phyloP scores from a whole-genome alignment of 2,888 invertebrate genomes.

The Ypsolopha sequella region DNA sequence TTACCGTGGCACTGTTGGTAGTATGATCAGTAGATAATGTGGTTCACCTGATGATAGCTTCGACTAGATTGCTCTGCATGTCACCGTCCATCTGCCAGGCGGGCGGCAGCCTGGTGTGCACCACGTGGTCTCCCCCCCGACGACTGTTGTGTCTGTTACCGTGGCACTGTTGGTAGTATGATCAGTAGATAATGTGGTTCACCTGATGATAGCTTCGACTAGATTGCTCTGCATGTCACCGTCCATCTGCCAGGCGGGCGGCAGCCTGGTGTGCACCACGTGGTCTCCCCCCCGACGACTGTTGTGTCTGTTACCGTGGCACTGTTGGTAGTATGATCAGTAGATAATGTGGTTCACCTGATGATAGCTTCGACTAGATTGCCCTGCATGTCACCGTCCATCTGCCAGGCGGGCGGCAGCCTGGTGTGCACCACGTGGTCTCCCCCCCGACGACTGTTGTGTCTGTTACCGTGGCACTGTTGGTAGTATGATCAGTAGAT shows the following conservation, averaged over 20 bases:
- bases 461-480: slow-evolving; percentile 90
- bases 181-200: slow-evolving; percentile 7
- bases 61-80: slow-evolving; percentile 94
- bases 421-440: slow-evolving; percentile 93
- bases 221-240: slow-evolving; percentile 93
- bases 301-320: slow-evolving; percentile 91
- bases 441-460: slow-evolving; percentile 87
- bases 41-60: slow-evolving; percentile 88
- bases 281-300: slow-evolving; percentile 90
- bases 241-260: slow-evolving; percentile 91
- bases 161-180: slow-evolving; percentile 92
- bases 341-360: slow-evolving; percentile 64
- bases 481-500: slow-evolving; percentile 76
- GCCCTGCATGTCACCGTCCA: slow-evolving; percentile 92
- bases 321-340: slow-evolving; percentile 84
- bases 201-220: slow-evolving; percentile 96
- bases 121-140: slow-evolving; percentile 90
- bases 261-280: slow-evolving; percentile 88
- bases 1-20: slow-evolving; percentile 91
- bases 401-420: slow-evolving; percentile 88
- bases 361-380: slow-evolving; percentile 97
- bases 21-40: slow-evolving; percentile 61
- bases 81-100: slow-evolving; percentile 93
- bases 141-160: slow-evolving; percentile 89
- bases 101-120: slow-evolving; percentile 86